Base-by-base conservation (phyloP, 2,888 invertebrate genomes). In the Sminthurinus aureus region DNA sequence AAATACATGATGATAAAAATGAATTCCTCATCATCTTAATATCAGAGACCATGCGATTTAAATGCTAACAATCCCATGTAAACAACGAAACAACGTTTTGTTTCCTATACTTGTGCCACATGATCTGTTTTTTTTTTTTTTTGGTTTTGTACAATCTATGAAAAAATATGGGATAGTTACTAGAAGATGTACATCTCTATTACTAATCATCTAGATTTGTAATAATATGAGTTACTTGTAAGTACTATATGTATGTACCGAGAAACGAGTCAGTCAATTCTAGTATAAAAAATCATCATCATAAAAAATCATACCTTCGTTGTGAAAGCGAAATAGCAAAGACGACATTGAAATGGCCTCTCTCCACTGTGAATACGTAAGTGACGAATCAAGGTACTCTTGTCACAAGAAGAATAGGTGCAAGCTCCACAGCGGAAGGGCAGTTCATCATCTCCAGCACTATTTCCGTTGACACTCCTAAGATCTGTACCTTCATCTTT, bases 271-370 rank as follows among this genome's bases (percentile, higher is more conserved):
- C 20, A 4, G 69, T 20, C 20, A 69, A 22, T 69, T 69, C 22
- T 69, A 69, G 69, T 69, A 69, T 20, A 69, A 22, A 22, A 69
- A 26, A 50, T 50, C 18, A 50, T 50, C 38, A 20, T 58, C 84
- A 38, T 38, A 38, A 38, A 38, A 38, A 38, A 38, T 38, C 38
- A 79, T 78, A 85, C 86, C 83, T 85, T 98, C 0, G 98, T 98
- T 50, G 98, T 98, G 90, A 98, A 98, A 2, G 98, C 97, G 90
- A 96, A 98, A 89, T 96, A 96, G 90, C 98, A 98, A n/a, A 98
- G 93, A 0, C 95, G 94, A 90, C 98, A 98, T 90, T 97, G 96
- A 90, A 96, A 98, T 0, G 98, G 98, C 15, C 98, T 93, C 89
- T 98, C 98, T 0, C 98, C 98, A 89, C 97, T 98, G 91, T 98